Percentiles rank a stretch among this genome's conserved stretches.
Evolutionary conservation across 2,797 vertebrate species (phyloP).

Genomic region (Lophura swinhoii): DNA sequence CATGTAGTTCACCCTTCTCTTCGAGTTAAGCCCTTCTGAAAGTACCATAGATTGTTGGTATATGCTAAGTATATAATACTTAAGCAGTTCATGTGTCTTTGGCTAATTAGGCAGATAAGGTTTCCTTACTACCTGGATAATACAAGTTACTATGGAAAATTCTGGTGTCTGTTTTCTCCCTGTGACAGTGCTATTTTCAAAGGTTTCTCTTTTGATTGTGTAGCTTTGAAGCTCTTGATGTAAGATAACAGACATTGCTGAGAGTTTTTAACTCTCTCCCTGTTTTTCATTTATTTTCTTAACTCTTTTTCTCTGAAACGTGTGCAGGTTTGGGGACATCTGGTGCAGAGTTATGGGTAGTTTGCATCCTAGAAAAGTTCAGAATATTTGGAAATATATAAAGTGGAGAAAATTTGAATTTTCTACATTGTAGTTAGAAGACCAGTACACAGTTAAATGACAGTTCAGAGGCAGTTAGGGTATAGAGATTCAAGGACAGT

Average conservation of each 20-base stretch:
- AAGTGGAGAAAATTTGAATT: neutral
- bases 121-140: neutral
- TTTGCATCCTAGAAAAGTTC: neutral
- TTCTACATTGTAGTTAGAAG: neutral
- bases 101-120: neutral
- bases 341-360: neutral
- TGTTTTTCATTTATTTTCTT: neutral
- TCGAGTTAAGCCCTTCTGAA: neutral
- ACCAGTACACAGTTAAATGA: neutral
- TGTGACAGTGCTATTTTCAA: neutral
- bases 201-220: neutral
- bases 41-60: accelerated
- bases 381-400: neutral
- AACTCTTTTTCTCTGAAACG: neutral
- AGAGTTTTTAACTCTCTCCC: neutral
- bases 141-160: neutral
- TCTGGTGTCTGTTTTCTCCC: neutral
- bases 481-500: neutral
- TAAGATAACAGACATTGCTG: neutral
- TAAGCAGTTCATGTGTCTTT: too few relatives aligned
- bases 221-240: neutral
- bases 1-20: neutral
- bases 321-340: accelerated
- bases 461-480: neutral
- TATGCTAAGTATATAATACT: neutral